Base-by-base conservation (phyloP, 2,888 invertebrate species). In the Candidula unifasciata region DNA sequence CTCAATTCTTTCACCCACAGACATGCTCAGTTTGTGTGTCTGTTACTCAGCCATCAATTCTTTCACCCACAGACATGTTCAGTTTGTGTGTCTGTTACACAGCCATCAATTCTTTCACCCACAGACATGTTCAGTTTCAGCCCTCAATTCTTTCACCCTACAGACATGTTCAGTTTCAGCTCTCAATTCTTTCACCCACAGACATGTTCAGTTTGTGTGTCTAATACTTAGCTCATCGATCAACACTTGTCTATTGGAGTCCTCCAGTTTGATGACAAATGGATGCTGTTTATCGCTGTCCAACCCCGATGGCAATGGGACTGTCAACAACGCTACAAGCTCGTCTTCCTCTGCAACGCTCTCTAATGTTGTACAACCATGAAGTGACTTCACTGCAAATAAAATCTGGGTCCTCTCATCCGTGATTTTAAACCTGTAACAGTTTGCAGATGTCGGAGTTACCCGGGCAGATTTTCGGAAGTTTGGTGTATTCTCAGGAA, bases 211-310 rank as follows among this genome's bases (percentile, higher is more conserved):
- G 33, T 52, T 57, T 27, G 82, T 83, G 76, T 90, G 90, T 85
- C 90, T 89, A 0, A 92, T 83, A 71, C 89, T 89, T 8, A 92
- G 81, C 87, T 92, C 92, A 88, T 92, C 92, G 60, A 92, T 86
- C 24, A 92, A 86, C 24, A 89, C 91, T 78, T 89, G 88, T 84
- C 91, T 86, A 44, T 89, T 90, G 74, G 89, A 90, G 81, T 92
- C 92, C 79, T 91, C 91, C 82, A 90, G 85, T 78, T 90, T 90
- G 10, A 92, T 84, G 68, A 92, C 90, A 85, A 91, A 90, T 1
- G 92, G 92, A 85, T 89, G 89, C 74, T 89, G 89, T 21, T 88
- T 87, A 21, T 71, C 73, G 64, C 87, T 86, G 0, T 89, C 89
- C 27, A 91, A 80, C 24, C 86, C 84, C 5, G 84, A 37, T 5